phyloP scores from a whole-genome alignment of 2,888 invertebrate genomes.

The Hydraecia micacea region DNA sequence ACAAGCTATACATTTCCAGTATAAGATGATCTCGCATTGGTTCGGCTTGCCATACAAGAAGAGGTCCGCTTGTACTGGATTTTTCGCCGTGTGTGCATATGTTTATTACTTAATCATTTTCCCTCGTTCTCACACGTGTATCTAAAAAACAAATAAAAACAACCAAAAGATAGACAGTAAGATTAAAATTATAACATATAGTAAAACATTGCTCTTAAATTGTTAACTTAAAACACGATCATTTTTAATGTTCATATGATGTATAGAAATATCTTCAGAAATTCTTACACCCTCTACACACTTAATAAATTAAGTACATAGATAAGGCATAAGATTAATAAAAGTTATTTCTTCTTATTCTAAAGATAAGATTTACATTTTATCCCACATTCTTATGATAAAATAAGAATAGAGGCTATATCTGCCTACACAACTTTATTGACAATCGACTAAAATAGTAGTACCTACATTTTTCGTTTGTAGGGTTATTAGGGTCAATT shows the following conservation, averaged over 20 bases:
- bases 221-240: slow-evolving; percentile 25
- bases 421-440: neutral
- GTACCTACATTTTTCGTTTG: neutral
- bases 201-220: slow-evolving; percentile 3
- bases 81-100: too few relatives aligned
- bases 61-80: too few relatives aligned
- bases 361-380: slow-evolving; percentile 38
- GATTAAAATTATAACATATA: slow-evolving; percentile 8
- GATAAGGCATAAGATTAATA: slow-evolving; percentile 20
- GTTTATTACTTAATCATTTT: neutral
- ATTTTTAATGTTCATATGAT: slow-evolving; percentile 45
- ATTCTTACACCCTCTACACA: slow-evolving; percentile 51
- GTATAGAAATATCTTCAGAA: slow-evolving; percentile 39
- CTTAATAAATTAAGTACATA: slow-evolving; percentile 46
- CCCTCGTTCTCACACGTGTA: slow-evolving; percentile 21
- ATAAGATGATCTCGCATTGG: too few relatives aligned
- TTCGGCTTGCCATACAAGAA: too few relatives aligned
- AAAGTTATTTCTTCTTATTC: slow-evolving; percentile 30
- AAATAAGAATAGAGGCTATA: slow-evolving; percentile 10
- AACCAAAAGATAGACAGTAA: neutral
- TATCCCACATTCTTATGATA: slow-evolving; percentile 24
- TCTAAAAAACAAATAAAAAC: neutral
- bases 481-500: slow-evolving; percentile 19
- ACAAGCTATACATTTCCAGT: too few relatives aligned
- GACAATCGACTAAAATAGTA: neutral